Evolutionary conservation across 2,797 vertebrate species (phyloP).

Genomic region (Peromyscus aztecus): DNA sequence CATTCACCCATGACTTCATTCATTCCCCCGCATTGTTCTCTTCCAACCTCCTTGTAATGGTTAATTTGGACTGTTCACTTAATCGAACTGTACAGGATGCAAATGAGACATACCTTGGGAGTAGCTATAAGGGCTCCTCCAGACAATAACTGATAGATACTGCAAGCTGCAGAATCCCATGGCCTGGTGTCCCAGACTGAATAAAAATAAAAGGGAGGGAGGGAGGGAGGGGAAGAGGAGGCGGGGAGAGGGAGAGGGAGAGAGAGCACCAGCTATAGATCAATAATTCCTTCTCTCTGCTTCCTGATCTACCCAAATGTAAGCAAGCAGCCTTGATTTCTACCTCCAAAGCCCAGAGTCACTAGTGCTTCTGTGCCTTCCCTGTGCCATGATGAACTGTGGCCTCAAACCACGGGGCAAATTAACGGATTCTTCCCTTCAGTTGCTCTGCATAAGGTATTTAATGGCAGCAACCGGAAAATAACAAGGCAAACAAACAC

Average conservation of each 20-base stretch:
- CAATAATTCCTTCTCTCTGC: background rate
- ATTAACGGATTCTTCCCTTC: background rate
- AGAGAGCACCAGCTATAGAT: background rate
- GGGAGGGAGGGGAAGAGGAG: no score
- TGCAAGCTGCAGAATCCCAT: background rate
- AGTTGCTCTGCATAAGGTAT: background rate
- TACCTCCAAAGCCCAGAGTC: background rate
- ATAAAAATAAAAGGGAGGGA: background rate
- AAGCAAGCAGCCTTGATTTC: background rate
- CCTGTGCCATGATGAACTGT: no score
- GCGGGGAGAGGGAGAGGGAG: no score
- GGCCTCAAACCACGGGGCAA: background rate
- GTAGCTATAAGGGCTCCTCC: background rate
- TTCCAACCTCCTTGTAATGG: background rate
- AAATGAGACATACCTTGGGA: background rate
- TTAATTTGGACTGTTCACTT: background rate
- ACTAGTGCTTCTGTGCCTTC: background rate
- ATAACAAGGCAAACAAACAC: background rate
- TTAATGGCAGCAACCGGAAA: background rate
- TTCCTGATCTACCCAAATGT: background rate
- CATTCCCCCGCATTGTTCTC: background rate
- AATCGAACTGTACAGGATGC: background rate
- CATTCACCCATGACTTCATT: background rate
- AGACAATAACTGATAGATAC: background rate
- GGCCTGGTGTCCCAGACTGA: background rate